Percentiles rank a stretch among this genome's conserved stretches.
Evolutionary conservation across 2,797 vertebrate species (phyloP).

Genomic region (Onychomys arenicola): DNA sequence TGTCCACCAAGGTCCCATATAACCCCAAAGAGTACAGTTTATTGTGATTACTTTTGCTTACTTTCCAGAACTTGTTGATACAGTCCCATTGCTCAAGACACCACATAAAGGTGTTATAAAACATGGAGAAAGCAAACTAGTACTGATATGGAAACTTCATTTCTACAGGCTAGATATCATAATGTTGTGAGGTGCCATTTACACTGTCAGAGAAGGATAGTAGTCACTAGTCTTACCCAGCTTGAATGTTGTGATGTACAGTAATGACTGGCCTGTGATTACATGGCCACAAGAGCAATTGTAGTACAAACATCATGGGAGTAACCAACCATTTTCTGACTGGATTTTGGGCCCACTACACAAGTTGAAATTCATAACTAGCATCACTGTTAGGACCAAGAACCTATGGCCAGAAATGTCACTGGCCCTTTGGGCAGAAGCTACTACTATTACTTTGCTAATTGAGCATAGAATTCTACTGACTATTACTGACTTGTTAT

Average conservation of each 20-base stretch:
- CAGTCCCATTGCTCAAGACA: not conserved
- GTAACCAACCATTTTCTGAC: not conserved
- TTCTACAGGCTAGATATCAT: not conserved
- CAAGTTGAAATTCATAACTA: not conserved
- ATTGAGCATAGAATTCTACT: not conserved
- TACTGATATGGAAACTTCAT: not conserved
- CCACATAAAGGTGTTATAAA: not conserved
- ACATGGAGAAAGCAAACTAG: not conserved
- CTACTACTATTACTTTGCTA: not conserved
- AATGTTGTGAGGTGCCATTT: not conserved
- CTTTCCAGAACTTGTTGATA: not conserved
- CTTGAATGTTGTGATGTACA: not conserved
- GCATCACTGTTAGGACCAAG: not conserved
- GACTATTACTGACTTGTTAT: no score
- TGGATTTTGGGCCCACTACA: not conserved
- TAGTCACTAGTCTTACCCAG: not conserved
- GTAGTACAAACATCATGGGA: not conserved
- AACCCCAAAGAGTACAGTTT: not conserved
- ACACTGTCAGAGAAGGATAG: not conserved
- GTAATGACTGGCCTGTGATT: not conserved
- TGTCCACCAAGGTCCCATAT: no score
- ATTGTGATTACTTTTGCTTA: not conserved
- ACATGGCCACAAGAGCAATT: not conserved
- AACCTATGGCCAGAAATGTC: not conserved
- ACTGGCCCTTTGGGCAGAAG: not conserved